phyloP scores from a whole-genome alignment of 1,140 invertebrate genomes.

The Pseudoatta argentina region DNA sequence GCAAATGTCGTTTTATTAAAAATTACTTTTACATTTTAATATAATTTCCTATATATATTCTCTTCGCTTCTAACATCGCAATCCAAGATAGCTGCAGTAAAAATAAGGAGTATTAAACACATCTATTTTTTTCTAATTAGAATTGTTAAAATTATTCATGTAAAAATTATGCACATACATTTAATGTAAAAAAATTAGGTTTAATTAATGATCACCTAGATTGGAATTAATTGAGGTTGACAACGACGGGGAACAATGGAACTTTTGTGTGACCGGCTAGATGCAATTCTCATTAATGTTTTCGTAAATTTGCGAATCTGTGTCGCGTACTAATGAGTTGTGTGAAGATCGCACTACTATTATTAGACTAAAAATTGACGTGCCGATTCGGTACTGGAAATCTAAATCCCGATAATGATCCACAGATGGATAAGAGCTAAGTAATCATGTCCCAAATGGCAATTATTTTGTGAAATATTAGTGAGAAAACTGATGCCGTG shows the following conservation, averaged over 20 bases:
- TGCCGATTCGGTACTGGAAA: background rate
- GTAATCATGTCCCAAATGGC: background rate
- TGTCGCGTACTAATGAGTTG: background rate
- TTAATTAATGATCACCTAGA: background rate
- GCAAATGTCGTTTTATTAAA: no score
- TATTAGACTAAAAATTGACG: background rate
- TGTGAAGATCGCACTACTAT: background rate
- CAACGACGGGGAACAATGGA: background rate
- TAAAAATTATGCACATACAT: background rate
- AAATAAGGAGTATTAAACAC: background rate
- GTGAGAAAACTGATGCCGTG: conserved; percentile 16
- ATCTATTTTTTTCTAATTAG: background rate
- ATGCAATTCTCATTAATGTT: background rate
- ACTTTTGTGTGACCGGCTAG: background rate
- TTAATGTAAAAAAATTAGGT: background rate
- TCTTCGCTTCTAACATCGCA: no score
- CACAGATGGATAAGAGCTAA: background rate
- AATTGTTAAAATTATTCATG: background rate
- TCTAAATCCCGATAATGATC: background rate
- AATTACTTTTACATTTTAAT: no score
- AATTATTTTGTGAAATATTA: conserved; percentile 28
- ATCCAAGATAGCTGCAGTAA: no score
- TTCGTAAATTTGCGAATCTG: background rate
- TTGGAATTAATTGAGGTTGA: background rate
- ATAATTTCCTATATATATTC: no score